These are phyloP conservation scores for Salvelinus sp. DNA, from an alignment of 2,113 vertebrate genomes.

Conservation along the genomic window DNA sequence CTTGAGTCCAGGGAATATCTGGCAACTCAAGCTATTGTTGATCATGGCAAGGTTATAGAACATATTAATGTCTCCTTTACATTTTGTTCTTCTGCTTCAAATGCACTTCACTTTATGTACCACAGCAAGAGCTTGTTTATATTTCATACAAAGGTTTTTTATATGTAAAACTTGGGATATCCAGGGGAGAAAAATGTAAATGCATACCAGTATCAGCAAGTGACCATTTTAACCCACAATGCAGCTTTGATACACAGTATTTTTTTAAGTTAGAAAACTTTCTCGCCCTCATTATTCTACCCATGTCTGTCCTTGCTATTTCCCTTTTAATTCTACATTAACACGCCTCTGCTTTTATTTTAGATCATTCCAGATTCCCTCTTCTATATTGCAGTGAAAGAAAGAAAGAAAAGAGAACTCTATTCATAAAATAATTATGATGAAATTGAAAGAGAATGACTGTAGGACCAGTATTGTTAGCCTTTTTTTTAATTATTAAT, in stretches of 20 bases:
- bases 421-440: slow-evolving; percentile 66
- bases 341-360: slow-evolving; percentile 57
- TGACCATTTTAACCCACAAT: slow-evolving; percentile 52
- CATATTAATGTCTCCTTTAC: slow-evolving; percentile 78
- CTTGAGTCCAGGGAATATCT: slow-evolving; percentile 50
- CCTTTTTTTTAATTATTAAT: slow-evolving; percentile 83
- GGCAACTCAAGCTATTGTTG: slow-evolving; percentile 29
- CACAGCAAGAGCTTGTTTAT: slow-evolving; percentile 87
- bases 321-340: slow-evolving; percentile 56
- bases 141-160: slow-evolving; percentile 86
- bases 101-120: slow-evolving; percentile 67
- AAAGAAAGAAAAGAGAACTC: slow-evolving; percentile 5
- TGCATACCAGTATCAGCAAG: slow-evolving; percentile 33
- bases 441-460: slow-evolving; percentile 71
- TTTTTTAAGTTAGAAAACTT: slow-evolving; percentile 29
- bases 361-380: slow-evolving; percentile 40
- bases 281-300: slow-evolving; percentile 7
- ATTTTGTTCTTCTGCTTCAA: slow-evolving; percentile 61
- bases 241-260: slow-evolving; percentile 54
- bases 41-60: slow-evolving; percentile 77
- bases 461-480: slow-evolving; percentile 88
- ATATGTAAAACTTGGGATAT: slow-evolving; percentile 83
- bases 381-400: slow-evolving; percentile 76
- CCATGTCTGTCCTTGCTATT: slow-evolving; percentile 27
- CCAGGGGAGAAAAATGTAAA: slow-evolving; percentile 45